These are phyloP conservation scores for Trachemys scripta DNA, from an alignment of 2,113 vertebrate genomes.

Conservation along the genomic window DNA sequence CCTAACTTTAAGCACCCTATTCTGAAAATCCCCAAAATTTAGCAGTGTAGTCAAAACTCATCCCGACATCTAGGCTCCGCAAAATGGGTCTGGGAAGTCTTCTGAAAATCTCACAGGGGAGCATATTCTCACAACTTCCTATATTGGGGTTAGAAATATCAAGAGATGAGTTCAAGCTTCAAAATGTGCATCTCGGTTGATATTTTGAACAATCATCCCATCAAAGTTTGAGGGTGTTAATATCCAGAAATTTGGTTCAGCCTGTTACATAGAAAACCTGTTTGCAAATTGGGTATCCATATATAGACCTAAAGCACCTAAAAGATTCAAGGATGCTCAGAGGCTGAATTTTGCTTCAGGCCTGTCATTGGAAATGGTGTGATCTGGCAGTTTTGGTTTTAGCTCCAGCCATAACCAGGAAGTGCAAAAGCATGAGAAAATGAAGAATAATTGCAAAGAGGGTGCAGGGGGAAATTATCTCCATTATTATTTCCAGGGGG, in stretches of 20 bases:
- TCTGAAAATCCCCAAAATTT: background rate
- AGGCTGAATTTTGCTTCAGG: background rate
- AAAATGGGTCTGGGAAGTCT: background rate
- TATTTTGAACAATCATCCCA: background rate
- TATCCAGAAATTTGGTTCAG: background rate
- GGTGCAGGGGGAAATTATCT: fast-evolving
- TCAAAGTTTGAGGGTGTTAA: background rate
- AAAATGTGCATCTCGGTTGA: background rate
- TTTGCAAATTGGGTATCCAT: background rate
- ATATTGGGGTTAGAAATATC: background rate
- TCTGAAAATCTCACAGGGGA: too few relatives aligned
- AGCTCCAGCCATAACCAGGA: background rate
- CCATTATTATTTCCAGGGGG: background rate
- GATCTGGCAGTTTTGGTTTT: background rate
- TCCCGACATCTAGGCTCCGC: background rate
- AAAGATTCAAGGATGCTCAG: background rate
- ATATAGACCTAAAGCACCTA: background rate
- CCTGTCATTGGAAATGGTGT: background rate
- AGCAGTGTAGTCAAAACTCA: background rate
- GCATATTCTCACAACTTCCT: background rate
- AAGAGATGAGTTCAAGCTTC: background rate
- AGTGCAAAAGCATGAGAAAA: background rate
- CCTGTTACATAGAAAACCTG: background rate
- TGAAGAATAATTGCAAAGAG: background rate
- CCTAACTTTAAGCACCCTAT: background rate